phyloP scores from a whole-genome alignment of 2,113 vertebrate species.

The Tauraco erythrolophus region DNA sequence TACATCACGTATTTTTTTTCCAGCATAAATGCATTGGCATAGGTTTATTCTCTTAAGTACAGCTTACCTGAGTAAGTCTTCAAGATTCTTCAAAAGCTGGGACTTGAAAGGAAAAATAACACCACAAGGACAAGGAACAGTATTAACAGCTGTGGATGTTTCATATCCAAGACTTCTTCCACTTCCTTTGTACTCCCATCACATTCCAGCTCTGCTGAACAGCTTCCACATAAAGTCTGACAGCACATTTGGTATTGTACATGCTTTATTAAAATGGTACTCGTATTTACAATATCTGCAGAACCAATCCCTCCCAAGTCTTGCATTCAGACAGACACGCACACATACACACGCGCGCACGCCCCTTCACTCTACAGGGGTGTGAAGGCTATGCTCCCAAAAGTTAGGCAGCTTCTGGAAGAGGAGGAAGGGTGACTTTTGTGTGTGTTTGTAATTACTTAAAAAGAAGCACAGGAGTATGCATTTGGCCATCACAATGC shows the following conservation, averaged over 20 bases:
- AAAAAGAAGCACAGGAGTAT: conserved; percentile 75
- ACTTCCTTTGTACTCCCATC: conserved; percentile 36
- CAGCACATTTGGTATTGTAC: conserved; percentile 88
- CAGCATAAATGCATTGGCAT: background rate
- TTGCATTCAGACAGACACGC: conserved; percentile 73
- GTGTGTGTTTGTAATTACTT: conserved; percentile 65
- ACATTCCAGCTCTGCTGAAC: conserved; percentile 67
- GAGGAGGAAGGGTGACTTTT: conserved; percentile 66
- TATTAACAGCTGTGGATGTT: background rate
- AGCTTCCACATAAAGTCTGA: conserved; percentile 81
- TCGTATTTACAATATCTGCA: conserved; percentile 95
- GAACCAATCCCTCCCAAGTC: conserved; percentile 77
- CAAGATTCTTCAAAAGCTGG: background rate
- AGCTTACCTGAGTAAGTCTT: conserved; percentile 62
- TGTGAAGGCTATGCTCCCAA: conserved; percentile 70
- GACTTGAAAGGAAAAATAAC: background rate
- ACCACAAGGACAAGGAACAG: background rate
- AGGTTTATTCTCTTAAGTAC: conserved; percentile 1
- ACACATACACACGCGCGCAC: conserved; percentile 67
- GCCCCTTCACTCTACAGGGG: conserved; percentile 52
- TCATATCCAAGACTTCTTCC: background rate
- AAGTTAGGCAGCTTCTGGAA: conserved; percentile 74
- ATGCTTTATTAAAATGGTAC: conserved; percentile 99
- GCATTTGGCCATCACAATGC: conserved; percentile 89
- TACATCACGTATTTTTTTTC: background rate